These are phyloP conservation scores for Trinorchestia longiramus DNA, from an alignment of 1,140 invertebrate species.

Conservation along the genomic window DNA sequence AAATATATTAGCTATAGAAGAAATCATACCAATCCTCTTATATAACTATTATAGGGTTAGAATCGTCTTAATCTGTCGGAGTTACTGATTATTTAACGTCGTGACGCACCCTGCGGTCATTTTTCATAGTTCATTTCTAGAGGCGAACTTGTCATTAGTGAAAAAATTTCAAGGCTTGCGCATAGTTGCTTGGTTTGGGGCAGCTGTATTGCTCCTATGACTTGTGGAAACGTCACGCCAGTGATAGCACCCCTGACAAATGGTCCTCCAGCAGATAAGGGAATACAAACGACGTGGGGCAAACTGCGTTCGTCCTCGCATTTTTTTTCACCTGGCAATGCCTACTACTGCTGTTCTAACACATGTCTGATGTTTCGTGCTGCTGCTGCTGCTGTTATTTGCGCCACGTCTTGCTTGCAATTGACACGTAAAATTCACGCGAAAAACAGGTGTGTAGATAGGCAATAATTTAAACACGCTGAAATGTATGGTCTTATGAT, in stretches of 20 bases:
- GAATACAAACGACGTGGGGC: slow-evolving; percentile 12
- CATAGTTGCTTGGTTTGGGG: not conserved
- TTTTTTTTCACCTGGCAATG: not conserved
- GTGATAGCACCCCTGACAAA: slow-evolving; percentile 38
- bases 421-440: not conserved
- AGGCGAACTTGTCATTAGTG: not conserved
- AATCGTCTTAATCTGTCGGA: not conserved
- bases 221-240: slow-evolving; percentile 47
- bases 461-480: not conserved
- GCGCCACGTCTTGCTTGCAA: not conserved
- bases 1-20: not conserved
- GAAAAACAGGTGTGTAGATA: not conserved
- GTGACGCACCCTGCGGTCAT: not conserved
- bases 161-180: not conserved
- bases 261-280: slow-evolving; percentile 13
- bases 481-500: not conserved
- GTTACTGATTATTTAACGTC: not conserved
- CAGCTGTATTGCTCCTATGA: slow-evolving; percentile 52
- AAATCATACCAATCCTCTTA: not conserved
- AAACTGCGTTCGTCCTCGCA: not conserved
- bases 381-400: too few species aligned
- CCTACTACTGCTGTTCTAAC: not conserved
- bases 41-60: not conserved
- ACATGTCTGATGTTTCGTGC: not conserved
- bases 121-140: not conserved